Evolutionary conservation across 2,797 vertebrate species (phyloP), one percentile per base, ranked within the genome.

Genomic region (Poecilia gillii): DNA sequence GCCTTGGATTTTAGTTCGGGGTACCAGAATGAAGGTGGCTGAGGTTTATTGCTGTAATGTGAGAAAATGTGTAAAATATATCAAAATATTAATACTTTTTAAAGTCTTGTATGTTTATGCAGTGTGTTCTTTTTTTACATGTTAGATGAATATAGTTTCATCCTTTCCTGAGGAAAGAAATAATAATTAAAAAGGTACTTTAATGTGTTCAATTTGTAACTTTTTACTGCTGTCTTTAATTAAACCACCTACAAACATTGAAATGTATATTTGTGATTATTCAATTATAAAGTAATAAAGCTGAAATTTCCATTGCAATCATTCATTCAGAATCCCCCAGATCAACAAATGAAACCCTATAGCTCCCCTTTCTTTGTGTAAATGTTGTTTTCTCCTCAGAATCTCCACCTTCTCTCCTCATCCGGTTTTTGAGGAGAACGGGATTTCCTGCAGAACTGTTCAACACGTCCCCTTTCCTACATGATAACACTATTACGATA

Each of bases 401-500:
- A 36, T 36, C 59, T 64, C 16, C 31, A 20, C 6, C 77, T 85
- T 57, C 70, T n/a, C 76, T 88, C 74, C 73, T 77, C 75, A 76
- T 82, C 18, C 64, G 59, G 66, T 72, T 76, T 78, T 78, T 36
- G 1, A 72, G 47, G 39, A 83, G 73, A 89, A 89, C 47, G 5
- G 49, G 77, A 85, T 85, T 64, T 91, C 79, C 43, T 80, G 49
- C 62, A 72, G 39, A 84, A 73, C 25, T 81, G 74, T 82, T 82
- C 76, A 78, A 75, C 77, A 84, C 78, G 45, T 83, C 83, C 72
- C 57, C 77, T 76, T 18, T 68, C 73, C 64, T 55, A 84, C 91
- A 85, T 91, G 89, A 89, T 90, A 76, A 88, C 47, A 81, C 88
- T 91, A 86, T 64, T 20, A 92, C 86, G 80, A 91, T 93, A 95